Evolutionary conservation across 2,113 vertebrate genomes (phyloP).

Genomic region (Dermatemys mawii): DNA sequence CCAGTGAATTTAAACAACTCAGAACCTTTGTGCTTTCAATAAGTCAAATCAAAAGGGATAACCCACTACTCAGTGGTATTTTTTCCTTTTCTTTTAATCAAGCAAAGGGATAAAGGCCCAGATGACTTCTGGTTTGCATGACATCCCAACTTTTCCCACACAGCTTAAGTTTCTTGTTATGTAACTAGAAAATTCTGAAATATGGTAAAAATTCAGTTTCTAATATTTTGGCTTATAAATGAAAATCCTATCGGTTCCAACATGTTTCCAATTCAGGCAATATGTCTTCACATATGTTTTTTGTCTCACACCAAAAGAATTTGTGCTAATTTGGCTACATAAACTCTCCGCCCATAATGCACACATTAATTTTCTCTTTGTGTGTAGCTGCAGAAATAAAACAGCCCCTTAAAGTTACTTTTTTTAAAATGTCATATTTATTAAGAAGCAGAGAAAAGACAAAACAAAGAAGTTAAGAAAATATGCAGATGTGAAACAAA

Average conservation of each 20-base stretch:
- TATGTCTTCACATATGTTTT: constrained; percentile 38
- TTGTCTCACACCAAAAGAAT: constrained; percentile 38
- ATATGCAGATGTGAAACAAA: background rate
- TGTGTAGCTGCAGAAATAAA: background rate
- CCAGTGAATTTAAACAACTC: background rate
- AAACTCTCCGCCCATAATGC: background rate
- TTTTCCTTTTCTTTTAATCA: background rate
- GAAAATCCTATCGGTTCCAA: background rate
- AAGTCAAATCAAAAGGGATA: background rate
- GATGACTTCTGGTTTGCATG: constrained; percentile 3
- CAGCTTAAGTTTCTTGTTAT: constrained; percentile 2
- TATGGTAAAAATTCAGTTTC: constrained; percentile 37
- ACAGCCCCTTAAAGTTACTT: background rate
- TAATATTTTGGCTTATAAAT: constrained; percentile 2
- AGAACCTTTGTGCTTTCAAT: background rate
- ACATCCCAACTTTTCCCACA: constrained; percentile 25
- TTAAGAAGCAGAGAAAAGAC: background rate
- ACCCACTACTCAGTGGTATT: background rate
- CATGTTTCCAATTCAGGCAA: constrained; percentile 10
- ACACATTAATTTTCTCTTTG: background rate
- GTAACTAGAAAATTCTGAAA: constrained; percentile 33
- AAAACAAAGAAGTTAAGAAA: background rate
- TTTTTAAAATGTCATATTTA: background rate
- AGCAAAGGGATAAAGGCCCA: background rate
- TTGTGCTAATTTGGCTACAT: constrained; percentile 24